A percentile compares a stretch with the other conserved stretches of the same genome.
These are phyloP conservation scores for Brevipalpus yothersi DNA, from an alignment of 1,140 invertebrate genomes.

Conservation along the genomic window DNA sequence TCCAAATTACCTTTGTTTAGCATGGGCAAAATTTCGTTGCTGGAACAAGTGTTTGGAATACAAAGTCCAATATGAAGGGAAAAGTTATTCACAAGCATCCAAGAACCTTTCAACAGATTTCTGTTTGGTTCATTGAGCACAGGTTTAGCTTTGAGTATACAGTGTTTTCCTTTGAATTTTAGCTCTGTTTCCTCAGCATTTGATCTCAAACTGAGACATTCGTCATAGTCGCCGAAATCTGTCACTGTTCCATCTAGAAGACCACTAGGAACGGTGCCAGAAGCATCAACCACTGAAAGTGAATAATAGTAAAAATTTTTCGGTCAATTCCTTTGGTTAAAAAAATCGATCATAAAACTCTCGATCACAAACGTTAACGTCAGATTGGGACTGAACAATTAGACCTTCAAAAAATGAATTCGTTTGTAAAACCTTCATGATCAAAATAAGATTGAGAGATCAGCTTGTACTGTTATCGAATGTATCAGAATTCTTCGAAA, in stretches of 20 bases:
- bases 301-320: neutral
- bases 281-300: conserved; percentile 10
- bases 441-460: too few species aligned
- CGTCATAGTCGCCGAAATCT: conserved; percentile 14
- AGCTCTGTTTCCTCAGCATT: neutral
- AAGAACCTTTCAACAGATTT: neutral
- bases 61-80: neutral
- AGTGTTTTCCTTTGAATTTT: neutral
- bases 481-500: too few species aligned
- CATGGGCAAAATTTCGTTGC: neutral
- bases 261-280: conserved; percentile 11
- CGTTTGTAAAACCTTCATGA: too few species aligned
- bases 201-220: conserved; percentile 10
- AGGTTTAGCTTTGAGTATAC: neutral
- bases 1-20: neutral
- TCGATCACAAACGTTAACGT: too few species aligned
- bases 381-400: too few species aligned
- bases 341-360: too few species aligned
- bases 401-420: too few species aligned
- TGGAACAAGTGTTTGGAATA: neutral
- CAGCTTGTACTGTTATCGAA: too few species aligned
- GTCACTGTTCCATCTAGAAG: conserved; percentile 12
- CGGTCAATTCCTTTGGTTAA: neutral
- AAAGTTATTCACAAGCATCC: neutral
- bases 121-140: neutral